These are phyloP conservation scores for Nephrotoma flavescens DNA, from an alignment of 2,888 invertebrate genomes.

Conservation along the genomic window DNA sequence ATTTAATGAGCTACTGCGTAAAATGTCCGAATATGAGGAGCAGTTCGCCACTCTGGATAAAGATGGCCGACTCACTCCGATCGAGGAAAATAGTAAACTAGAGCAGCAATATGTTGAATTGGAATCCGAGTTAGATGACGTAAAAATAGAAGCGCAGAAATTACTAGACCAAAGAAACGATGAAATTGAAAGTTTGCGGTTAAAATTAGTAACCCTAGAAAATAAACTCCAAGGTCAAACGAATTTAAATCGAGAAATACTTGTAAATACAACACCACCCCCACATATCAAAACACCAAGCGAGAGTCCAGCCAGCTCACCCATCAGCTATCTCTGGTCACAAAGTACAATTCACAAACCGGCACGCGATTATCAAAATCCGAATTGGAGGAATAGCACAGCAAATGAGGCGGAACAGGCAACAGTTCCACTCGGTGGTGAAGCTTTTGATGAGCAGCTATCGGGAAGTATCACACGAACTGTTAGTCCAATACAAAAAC, in stretches of 20 bases:
- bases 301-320: conserved; percentile 31
- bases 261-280: conserved; percentile 3
- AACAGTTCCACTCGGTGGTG: background rate
- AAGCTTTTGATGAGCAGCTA: background rate
- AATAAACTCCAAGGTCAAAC: background rate
- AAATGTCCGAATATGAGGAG: conserved; percentile 69
- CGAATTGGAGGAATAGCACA: conserved; percentile 15
- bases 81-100: conserved; percentile 55
- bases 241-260: background rate
- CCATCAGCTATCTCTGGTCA: conserved; percentile 34
- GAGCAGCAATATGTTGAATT: conserved; percentile 58
- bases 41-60: conserved; percentile 41
- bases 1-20: conserved; percentile 52
- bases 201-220: conserved; percentile 33
- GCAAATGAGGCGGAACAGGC: background rate
- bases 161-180: conserved; percentile 39
- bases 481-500: conserved; percentile 19
- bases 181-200: conserved; percentile 39
- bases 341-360: conserved; percentile 34
- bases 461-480: conserved; percentile 6
- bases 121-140: conserved; percentile 51
- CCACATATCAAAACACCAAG: conserved; percentile 8
- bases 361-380: conserved; percentile 24
- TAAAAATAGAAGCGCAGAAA: conserved; percentile 29
- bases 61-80: conserved; percentile 50